A percentile compares a stretch with the other conserved stretches of the same genome.
Evolutionary conservation across 2,888 invertebrate species (phyloP).

Genomic region (Herminia tarsipennalis): DNA sequence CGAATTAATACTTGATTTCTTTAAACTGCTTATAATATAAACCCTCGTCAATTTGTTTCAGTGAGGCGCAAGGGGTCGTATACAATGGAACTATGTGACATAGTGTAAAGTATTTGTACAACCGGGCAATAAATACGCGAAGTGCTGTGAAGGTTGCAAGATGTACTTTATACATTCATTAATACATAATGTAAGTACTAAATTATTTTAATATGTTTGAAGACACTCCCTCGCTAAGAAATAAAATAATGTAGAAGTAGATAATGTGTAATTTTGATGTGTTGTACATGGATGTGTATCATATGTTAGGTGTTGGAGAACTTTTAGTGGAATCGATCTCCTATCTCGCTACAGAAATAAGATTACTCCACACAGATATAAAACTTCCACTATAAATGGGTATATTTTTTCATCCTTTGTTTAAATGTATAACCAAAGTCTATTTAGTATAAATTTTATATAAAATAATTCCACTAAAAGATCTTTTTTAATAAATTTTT

Average conservation of each 20-base stretch:
- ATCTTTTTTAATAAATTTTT: conserved; percentile 47
- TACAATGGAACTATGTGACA: conserved; percentile 32
- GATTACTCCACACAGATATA: conserved; percentile 5
- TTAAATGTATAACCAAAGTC: conserved; percentile 14
- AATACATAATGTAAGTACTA: conserved; percentile 78
- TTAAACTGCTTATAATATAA: too few species aligned
- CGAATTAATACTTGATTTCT: too few species aligned
- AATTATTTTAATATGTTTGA: conserved; percentile 83
- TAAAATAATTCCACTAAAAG: conserved; percentile 55
- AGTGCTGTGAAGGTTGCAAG: conserved; percentile 76
- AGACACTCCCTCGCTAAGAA: conserved; percentile 76
- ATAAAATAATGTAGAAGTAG: conserved; percentile 65
- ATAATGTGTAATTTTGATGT: conserved; percentile 68
- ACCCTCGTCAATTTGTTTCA: conserved; percentile 51
- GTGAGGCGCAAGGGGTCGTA: conserved; percentile 50
- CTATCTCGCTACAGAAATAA: conserved; percentile 2
- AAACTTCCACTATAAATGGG: conserved; percentile 4
- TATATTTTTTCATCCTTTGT: conserved; percentile 19
- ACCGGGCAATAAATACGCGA: conserved; percentile 59
- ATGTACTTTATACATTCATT: conserved; percentile 74
- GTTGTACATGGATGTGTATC: conserved; percentile 67
- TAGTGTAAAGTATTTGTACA: conserved; percentile 60
- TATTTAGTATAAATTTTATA: conserved; percentile 25
- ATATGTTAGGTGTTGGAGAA: conserved; percentile 58
- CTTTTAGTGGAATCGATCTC: conserved; percentile 60